Base-by-base conservation (phyloP, 2,888 invertebrate species). In the Parochlus steinenii region DNA sequence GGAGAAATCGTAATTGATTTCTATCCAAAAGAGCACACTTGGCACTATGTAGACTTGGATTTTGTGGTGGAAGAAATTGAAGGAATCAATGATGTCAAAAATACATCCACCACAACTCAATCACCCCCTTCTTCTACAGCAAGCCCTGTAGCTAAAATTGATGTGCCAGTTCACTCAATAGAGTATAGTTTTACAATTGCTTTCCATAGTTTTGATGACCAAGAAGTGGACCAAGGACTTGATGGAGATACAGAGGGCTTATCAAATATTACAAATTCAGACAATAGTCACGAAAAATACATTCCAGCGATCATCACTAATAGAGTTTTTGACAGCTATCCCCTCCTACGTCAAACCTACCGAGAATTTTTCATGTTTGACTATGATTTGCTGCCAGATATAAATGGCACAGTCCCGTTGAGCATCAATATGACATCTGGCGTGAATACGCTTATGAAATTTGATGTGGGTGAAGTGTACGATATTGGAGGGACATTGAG, bases 401-500 rank as follows among this genome's bases (percentile, higher is more conserved):
- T 65, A 33, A 64, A 74, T 40, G 69, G 70, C 8, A 72, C 71
- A 17, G 64, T 71, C 4, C 71, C 77, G 0, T 64, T 69, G 33
- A 52, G 74, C 4, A 54, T 85, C 16, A 78, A 81, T 48, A 50
- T 85, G 28, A 74, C 74, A 7, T 71, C 70, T 4, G 62, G 64
- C 2, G 67, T 68, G 44, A 63, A 74, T 18, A 69, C 69, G 26
- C 65, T 74, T 1, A 61, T 85, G 33, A 68, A 72, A 41, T 83
- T 85, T 49, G 64, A 67, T 37, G 62, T 87, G 8, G 70, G 73
- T 23, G 67, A 74, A 38, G 67, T 75, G 16, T 62, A 68, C 38
- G 87, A 87, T 48, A 73, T 79, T 20, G 89, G 89, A 1, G 87
- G 87, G 0, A 83, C 79, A 3, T 51, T 86, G 14, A 67, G 71